A percentile compares a stretch with the other conserved stretches of the same genome.
Evolutionary conservation across 2,888 invertebrate species (phyloP).

Genomic region (Tanaodytes sp.): DNA sequence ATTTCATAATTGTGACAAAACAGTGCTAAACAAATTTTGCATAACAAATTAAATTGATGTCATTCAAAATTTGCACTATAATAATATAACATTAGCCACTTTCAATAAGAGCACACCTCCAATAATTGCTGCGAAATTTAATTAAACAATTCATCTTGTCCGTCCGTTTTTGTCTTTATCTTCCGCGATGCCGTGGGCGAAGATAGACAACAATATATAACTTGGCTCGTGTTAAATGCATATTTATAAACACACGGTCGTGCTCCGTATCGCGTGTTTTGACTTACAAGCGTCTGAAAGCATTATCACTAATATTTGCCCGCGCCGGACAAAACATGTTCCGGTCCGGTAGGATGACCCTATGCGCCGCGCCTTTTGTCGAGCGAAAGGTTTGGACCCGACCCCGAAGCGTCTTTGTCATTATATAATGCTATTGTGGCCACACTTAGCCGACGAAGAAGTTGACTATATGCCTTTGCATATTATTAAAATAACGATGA

Average conservation of each 20-base stretch:
- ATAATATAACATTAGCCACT: no score
- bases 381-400: conserved; percentile 70
- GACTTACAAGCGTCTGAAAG: conserved; percentile 62
- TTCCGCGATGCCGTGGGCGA: conserved; percentile 20
- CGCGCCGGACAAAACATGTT: conserved; percentile 72
- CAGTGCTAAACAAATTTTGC: background rate
- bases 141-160: background rate
- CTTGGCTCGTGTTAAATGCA: conserved; percentile 43
- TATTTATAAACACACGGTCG: conserved; percentile 45
- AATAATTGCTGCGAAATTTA: no score
- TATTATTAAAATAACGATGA: conserved; percentile 73
- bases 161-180: background rate
- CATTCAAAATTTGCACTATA: no score
- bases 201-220: conserved; percentile 32
- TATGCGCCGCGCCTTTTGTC: conserved; percentile 73
- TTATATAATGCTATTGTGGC: conserved; percentile 73
- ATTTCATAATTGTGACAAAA: no score
- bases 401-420: conserved; percentile 72
- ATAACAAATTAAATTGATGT: no score
- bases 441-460: conserved; percentile 72
- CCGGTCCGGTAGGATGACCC: conserved; percentile 74
- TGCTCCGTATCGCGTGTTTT: conserved; percentile 59
- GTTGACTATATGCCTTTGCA: conserved; percentile 67
- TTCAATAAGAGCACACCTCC: no score
- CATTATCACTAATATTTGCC: conserved; percentile 69